phyloP scores from a whole-genome alignment of 2,113 vertebrate species.

The Conger conger region DNA sequence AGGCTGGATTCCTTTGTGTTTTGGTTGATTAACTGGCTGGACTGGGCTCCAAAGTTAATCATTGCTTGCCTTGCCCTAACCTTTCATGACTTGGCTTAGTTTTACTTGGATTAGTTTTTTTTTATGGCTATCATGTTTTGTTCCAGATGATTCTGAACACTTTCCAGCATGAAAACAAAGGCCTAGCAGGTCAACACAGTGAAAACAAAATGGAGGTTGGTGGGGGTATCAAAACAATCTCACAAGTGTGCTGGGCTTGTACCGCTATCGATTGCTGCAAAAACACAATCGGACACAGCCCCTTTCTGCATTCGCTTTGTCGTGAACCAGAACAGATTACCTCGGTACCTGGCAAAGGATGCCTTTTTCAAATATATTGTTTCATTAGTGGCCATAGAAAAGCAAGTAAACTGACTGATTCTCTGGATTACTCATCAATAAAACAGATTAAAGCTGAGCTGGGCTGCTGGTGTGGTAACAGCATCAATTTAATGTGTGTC shows the following conservation, averaged over 20 bases:
- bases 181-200: background rate
- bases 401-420: slow-evolving; percentile 38
- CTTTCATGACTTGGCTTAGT: background rate
- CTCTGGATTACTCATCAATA: slow-evolving; percentile 41
- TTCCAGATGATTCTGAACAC: background rate
- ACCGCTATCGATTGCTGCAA: background rate
- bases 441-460: slow-evolving; percentile 44
- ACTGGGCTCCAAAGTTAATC: background rate
- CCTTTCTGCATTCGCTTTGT: background rate
- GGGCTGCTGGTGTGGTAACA: slow-evolving; percentile 29
- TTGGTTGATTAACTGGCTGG: background rate
- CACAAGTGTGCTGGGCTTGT: background rate
- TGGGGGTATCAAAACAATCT: background rate
- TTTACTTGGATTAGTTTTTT: background rate
- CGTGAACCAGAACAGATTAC: background rate
- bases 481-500: slow-evolving; percentile 44
- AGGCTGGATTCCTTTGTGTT: background rate
- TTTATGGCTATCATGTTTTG: background rate
- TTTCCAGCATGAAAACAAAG: background rate
- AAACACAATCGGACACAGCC: background rate
- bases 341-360: slow-evolving; percentile 26
- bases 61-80: background rate
- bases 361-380: slow-evolving; percentile 37
- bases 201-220: background rate
- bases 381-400: slow-evolving; percentile 48